Evolutionary conservation across 2,113 vertebrate genomes (phyloP), one percentile per base, ranked within the genome.

Genomic region (Gopherus evgoodei): DNA sequence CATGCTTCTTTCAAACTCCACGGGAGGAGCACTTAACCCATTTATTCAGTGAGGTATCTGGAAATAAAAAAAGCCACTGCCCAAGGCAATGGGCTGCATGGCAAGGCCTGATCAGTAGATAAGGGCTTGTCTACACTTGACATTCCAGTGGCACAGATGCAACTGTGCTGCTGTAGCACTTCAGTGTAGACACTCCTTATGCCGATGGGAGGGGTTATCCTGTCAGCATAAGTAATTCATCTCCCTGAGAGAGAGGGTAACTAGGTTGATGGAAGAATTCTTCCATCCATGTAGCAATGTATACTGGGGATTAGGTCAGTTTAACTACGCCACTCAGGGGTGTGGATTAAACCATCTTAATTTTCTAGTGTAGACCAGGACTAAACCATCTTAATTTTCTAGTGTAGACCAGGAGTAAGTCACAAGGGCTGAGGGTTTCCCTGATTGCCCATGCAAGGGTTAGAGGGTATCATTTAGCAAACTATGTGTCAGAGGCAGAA

Each of bases 1-100:
- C 17, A 22, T 11, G 21, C n/a, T 75, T n/a, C n/a, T 27, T 17
- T 76, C 69, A 42, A 24, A 38, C 22, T 83, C 90, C 82, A 4
- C 9, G 53, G n/a, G 86, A 76, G 0, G 0, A 88, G 3, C n/a
- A 89, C 35, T 21, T 9, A 76, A 25, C 49, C 69, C 83, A 53
- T 42, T 42, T 31, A 24, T 38, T 87, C 6, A 83, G 47, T 72
- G 57, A 59, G 27, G 22, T 47, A 53, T 21, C 14, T 90, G 65
- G 42, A 57, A 93, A 65, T 11, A 91, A 17, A 6, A 59, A 16
- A 35, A 17, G 13, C 65, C 35, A 31, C 5, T 14, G 12, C 69
- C 78, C 52, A 44, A 49, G n/a, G 44, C 12, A 90, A 22, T 0
- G 0, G 29, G 50, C 22, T 81, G 38, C 11, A 11, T 9, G 17